Conservation (phyloP, 1,140 invertebrate species). For the Leptinotarsa lineolata region DNA sequence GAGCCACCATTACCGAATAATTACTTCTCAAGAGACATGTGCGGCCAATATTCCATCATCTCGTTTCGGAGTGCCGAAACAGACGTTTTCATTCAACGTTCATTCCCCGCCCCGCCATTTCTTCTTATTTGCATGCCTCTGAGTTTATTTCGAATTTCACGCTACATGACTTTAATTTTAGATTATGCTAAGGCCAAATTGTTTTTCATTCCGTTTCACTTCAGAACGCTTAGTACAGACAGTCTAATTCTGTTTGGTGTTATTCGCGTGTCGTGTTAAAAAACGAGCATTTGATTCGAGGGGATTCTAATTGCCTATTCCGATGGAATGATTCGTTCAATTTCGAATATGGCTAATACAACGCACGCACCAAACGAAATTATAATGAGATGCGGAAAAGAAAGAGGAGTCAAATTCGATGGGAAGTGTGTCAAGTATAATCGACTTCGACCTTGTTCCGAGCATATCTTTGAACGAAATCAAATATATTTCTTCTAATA, state of each 20-base stretch:
- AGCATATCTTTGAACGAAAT: no score
- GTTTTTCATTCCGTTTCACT: slow-evolving; percentile 19
- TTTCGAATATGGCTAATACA: neutral
- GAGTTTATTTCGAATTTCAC: slow-evolving; percentile 23
- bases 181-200: slow-evolving; percentile 26
- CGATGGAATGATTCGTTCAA: neutral
- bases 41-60: slow-evolving; percentile 12
- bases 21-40: slow-evolving; percentile 3
- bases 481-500: no score
- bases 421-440: no score
- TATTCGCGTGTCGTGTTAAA: slow-evolving; percentile 20
- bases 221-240: slow-evolving; percentile 11
- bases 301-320: slow-evolving; percentile 18
- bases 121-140: slow-evolving; percentile 18
- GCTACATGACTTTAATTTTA: slow-evolving; percentile 27
- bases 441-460: no score
- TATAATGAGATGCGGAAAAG: no score
- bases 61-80: neutral
- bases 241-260: slow-evolving; percentile 19
- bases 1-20: neutral
- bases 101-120: neutral
- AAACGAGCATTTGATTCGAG: slow-evolving; percentile 22
- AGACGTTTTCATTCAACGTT: slow-evolving; percentile 19
- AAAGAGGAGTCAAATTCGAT: no score
- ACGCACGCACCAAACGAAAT: neutral